Percentiles rank a stretch among this genome's conserved stretches.
Evolutionary conservation across 2,888 invertebrate genomes (phyloP).

Genomic region (Pediacus dermestoides): DNA sequence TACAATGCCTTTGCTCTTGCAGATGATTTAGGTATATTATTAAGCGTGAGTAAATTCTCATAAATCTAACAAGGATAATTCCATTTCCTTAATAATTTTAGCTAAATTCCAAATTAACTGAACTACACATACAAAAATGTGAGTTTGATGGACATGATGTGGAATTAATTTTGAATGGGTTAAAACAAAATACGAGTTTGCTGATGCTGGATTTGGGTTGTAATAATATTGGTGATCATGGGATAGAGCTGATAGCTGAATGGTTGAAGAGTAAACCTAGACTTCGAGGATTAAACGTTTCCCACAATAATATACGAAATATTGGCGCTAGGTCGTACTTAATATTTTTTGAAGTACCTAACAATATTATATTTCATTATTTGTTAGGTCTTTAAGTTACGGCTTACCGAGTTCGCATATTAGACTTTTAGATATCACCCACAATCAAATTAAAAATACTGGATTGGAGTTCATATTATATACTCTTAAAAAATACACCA

Average conservation of each 20-base stretch:
- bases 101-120: conserved; percentile 50
- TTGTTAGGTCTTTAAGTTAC: conserved; percentile 48
- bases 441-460: conserved; percentile 55
- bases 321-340: conserved; percentile 54
- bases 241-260: conserved; percentile 53
- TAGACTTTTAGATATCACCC: conserved; percentile 55
- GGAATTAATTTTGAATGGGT: conserved; percentile 54
- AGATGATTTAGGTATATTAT: conserved; percentile 49
- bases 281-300: conserved; percentile 54
- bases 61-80: conserved; percentile 7
- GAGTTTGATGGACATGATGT: conserved; percentile 59
- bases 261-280: conserved; percentile 55
- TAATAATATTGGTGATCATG: conserved; percentile 60
- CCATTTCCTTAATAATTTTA: conserved; percentile 29
- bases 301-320: conserved; percentile 56
- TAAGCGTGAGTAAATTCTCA: conserved; percentile 21
- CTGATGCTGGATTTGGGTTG: conserved; percentile 57
- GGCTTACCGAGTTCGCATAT: conserved; percentile 59
- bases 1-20: conserved; percentile 47
- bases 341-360: neutral
- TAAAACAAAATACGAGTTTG: conserved; percentile 53
- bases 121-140: conserved; percentile 60
- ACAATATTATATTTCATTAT: conserved; percentile 10
- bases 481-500: conserved; percentile 55
- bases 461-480: conserved; percentile 56